Conservation (phyloP, 2,888 invertebrate genomes). For the Julus scanicus region DNA sequence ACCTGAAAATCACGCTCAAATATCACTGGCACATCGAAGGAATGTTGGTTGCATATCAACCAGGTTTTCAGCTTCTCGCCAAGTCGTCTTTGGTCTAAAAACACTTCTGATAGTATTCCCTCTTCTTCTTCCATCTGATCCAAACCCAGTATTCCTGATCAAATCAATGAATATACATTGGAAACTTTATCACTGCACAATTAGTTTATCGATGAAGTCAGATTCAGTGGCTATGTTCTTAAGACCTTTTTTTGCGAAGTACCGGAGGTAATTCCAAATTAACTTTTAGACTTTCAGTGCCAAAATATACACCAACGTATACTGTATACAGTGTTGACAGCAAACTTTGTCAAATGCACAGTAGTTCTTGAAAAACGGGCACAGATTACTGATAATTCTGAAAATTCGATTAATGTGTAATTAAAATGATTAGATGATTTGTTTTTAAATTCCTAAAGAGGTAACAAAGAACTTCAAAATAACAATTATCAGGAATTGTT, state of each 20-base stretch:
- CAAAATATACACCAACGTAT: too few relatives aligned
- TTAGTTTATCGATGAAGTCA: constrained; percentile 15
- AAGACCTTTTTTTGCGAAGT: background rate
- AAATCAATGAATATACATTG: background rate
- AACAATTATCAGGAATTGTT: too few relatives aligned
- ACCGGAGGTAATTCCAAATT: background rate
- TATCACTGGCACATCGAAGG: background rate
- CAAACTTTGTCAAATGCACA: too few relatives aligned
- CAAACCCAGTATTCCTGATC: constrained; percentile 12
- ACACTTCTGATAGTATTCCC: background rate
- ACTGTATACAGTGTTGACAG: too few relatives aligned
- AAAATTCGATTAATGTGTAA: too few relatives aligned
- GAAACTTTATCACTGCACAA: background rate
- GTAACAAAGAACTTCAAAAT: too few relatives aligned
- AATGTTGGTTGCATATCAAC: background rate
- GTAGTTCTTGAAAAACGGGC: too few relatives aligned
- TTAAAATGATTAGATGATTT: too few relatives aligned
- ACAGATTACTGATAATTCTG: too few relatives aligned
- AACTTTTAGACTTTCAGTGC: too few relatives aligned
- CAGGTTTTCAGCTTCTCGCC: background rate
- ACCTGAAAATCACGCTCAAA: background rate
- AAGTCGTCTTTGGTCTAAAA: background rate
- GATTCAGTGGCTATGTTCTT: constrained; percentile 8
- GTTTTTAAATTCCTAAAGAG: too few relatives aligned
- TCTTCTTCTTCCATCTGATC: constrained; percentile 1